Conservation (phyloP, 2,888 invertebrate genomes). For the Platycheirus albimanus region DNA sequence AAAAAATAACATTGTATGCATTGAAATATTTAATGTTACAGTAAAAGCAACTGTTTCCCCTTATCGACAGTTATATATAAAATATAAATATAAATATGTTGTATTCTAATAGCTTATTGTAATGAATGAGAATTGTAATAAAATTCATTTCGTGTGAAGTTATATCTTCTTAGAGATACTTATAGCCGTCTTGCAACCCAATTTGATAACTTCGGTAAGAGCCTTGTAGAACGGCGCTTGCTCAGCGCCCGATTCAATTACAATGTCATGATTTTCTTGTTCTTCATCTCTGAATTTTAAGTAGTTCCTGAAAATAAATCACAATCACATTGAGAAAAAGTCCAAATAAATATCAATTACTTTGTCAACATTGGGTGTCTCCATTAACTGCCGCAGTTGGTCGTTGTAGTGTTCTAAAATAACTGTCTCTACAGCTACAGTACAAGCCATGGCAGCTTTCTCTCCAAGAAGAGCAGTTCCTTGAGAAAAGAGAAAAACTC, state of each 20-base stretch:
- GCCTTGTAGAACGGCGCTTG: slow-evolving; percentile 96
- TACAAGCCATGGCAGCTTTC: slow-evolving; percentile 99
- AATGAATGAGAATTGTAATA: neutral
- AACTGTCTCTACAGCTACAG: slow-evolving; percentile 98
- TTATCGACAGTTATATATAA: slow-evolving; percentile 42
- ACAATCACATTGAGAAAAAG: neutral
- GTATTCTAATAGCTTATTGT: neutral
- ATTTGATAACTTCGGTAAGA: slow-evolving; percentile 92
- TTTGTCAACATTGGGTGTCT: slow-evolving; percentile 88
- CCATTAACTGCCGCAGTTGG: slow-evolving; percentile 93
- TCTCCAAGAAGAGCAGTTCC: slow-evolving; percentile 96
- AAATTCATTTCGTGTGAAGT: no score
- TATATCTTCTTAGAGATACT: slow-evolving; percentile 94
- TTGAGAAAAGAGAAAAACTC: no score
- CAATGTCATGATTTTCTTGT: slow-evolving; percentile 98
- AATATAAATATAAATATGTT: neutral
- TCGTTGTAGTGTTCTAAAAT: slow-evolving; percentile 99
- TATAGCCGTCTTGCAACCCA: slow-evolving; percentile 97
- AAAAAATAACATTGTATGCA: no score
- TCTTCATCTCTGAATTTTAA: slow-evolving; percentile 98
- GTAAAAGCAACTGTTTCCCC: slow-evolving; percentile 39
- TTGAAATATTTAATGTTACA: slow-evolving; percentile 46
- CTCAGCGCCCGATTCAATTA: slow-evolving; percentile 95
- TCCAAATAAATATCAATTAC: slow-evolving; percentile 68
- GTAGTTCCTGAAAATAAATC: no score